phyloP scores from a whole-genome alignment of 2,888 invertebrate genomes.

The Ophion ellenae region DNA sequence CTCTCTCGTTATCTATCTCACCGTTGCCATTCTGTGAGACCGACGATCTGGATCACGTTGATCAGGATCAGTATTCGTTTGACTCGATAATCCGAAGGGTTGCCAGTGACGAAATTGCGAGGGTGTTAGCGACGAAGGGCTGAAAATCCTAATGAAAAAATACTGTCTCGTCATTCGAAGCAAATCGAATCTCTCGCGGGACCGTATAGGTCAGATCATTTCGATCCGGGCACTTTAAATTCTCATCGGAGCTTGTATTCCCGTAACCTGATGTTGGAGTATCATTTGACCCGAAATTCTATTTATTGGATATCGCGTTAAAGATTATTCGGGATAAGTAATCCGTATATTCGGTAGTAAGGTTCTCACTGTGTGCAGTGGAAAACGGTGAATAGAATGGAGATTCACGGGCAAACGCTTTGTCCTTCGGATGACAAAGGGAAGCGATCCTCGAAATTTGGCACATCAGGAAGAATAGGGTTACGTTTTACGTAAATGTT shows the following conservation, averaged over 20 bases:
- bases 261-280: conserved; percentile 7
- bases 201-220: conserved; percentile 45
- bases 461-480: too few relatives aligned
- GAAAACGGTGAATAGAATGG: neutral
- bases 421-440: too few relatives aligned
- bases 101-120: conserved; percentile 48
- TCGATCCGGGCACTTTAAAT: conserved; percentile 40
- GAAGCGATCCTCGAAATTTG: too few relatives aligned
- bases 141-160: conserved; percentile 74
- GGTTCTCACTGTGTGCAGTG: neutral
- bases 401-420: neutral
- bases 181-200: conserved; percentile 63
- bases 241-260: conserved; percentile 13
- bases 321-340: neutral
- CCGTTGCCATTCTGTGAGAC: conserved; percentile 60
- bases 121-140: conserved; percentile 49
- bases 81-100: conserved; percentile 66
- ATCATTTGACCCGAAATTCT: neutral
- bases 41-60: conserved; percentile 72
- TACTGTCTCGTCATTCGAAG: conserved; percentile 75
- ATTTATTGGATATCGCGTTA: conserved; percentile 10
- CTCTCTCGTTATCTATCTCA: conserved; percentile 39
- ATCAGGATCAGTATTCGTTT: conserved; percentile 61
- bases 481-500: too few relatives aligned
- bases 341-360: neutral